These are phyloP conservation scores for Philypnodon macrostomus DNA, from an alignment of 2,797 vertebrate species.

Conservation along the genomic window DNA sequence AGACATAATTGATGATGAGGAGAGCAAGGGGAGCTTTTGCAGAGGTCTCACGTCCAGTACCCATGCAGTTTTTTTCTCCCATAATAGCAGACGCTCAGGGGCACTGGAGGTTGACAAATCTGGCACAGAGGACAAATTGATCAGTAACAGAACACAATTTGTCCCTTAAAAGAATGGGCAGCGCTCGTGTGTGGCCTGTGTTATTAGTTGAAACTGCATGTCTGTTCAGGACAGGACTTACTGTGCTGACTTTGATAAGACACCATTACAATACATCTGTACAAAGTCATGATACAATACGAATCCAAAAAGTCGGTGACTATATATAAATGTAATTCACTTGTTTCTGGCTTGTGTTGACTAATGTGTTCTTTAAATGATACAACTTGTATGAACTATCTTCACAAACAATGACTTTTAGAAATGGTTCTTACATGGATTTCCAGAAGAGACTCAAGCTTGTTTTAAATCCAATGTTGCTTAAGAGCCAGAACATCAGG, in stretches of 20 bases:
- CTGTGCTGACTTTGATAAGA: constrained; percentile 46
- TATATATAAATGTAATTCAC: too few species aligned
- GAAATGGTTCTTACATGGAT: not conserved
- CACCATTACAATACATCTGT: too few species aligned
- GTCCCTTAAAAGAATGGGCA: constrained; percentile 60
- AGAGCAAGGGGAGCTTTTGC: constrained; percentile 55
- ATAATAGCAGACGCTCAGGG: constrained; percentile 57
- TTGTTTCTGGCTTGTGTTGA: not conserved
- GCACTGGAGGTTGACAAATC: constrained; percentile 68
- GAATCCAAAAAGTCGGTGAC: constrained; percentile 12
- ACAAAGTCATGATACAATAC: constrained; percentile 24
- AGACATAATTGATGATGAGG: constrained; percentile 74
- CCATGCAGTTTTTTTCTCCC: constrained; percentile 39
- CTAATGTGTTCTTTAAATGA: not conserved
- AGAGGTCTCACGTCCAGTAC: constrained; percentile 55
- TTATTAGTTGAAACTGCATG: constrained; percentile 68
- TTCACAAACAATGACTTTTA: not conserved
- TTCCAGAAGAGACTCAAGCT: too few species aligned
- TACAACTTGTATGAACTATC: not conserved
- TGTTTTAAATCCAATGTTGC: too few species aligned
- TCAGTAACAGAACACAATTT: constrained; percentile 63
- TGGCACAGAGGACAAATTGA: constrained; percentile 69
- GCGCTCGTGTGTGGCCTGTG: constrained; percentile 45
- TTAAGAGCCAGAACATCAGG: too few species aligned
- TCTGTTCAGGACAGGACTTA: constrained; percentile 43